Conservation (phyloP, 2,113 vertebrate species). For the Polypterus senegalus region DNA sequence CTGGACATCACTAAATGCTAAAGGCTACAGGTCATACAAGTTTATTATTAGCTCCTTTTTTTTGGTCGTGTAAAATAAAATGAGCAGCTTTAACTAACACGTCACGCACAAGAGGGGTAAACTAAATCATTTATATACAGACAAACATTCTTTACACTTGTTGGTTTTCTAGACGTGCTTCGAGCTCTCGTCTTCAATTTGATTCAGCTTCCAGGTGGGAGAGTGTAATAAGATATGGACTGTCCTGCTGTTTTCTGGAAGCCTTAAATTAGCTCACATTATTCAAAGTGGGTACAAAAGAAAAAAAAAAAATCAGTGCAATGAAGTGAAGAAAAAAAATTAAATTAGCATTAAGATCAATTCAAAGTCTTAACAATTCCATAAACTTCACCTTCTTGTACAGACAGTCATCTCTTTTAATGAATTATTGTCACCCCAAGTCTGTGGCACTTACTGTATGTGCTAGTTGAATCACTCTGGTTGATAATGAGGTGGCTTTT, state of each 20-base stretch:
- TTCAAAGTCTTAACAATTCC: conserved; percentile 19
- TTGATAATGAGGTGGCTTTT: too few species aligned
- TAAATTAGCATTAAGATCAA: conserved; percentile 10
- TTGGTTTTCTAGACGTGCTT: conserved; percentile 37
- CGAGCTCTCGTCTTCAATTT: conserved; percentile 16
- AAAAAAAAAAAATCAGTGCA: conserved; percentile 71
- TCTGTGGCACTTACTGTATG: too few species aligned
- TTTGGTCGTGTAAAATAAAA: conserved; percentile 59
- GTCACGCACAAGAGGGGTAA: conserved; percentile 51
- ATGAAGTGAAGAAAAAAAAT: conserved; percentile 46
- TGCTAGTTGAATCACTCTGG: too few species aligned
- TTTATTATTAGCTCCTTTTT: conserved; percentile 30
- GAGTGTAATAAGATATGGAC: neutral
- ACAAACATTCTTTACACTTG: conserved; percentile 85
- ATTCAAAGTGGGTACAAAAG: conserved; percentile 43
- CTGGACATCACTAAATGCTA: conserved; percentile 58
- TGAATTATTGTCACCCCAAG: too few species aligned
- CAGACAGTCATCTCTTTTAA: too few species aligned
- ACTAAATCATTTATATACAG: conserved; percentile 79
- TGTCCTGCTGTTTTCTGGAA: conserved; percentile 52
- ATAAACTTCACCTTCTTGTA: conserved; percentile 1
- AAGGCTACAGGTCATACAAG: conserved; percentile 48
- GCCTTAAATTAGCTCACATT: conserved; percentile 41
- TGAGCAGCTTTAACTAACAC: conserved; percentile 74
- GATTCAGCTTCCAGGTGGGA: too few species aligned